Percentiles rank a stretch among this genome's conserved stretches.
These are phyloP conservation scores for Heptranchias perlo DNA, from an alignment of 2,113 vertebrate species.

Conservation along the genomic window DNA sequence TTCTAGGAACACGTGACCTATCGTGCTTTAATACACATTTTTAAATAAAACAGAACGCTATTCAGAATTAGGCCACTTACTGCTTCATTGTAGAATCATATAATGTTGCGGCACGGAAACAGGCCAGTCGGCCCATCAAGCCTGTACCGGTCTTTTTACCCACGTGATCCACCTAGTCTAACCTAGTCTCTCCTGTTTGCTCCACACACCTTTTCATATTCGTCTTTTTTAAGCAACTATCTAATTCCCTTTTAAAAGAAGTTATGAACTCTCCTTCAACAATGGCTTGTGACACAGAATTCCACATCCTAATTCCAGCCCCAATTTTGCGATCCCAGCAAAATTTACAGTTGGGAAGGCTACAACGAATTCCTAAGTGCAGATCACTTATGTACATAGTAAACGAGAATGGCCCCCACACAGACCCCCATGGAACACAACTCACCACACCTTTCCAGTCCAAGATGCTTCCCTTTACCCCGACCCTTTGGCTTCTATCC, in stretches of 20 bases:
- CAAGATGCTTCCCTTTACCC: neutral
- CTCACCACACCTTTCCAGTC: neutral
- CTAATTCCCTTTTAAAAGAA: neutral
- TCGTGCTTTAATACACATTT: neutral
- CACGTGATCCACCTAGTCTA: neutral
- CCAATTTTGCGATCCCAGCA: neutral
- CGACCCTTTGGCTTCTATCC: no score
- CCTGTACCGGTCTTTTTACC: neutral
- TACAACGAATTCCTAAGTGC: neutral
- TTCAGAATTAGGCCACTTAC: neutral
- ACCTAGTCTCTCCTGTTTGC: neutral
- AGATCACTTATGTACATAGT: neutral
- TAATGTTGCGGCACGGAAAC: no score
- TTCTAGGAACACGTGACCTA: no score
- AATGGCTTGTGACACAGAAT: neutral
- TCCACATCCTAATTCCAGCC: neutral
- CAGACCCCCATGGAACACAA: neutral
- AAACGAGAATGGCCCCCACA: neutral
- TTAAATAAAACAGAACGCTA: neutral
- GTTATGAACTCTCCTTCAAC: no score
- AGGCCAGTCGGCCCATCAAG: no score
- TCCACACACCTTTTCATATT: neutral
- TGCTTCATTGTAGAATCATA: neutral
- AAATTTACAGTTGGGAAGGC: neutral
- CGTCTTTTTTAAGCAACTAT: neutral